Conservation (phyloP, 1,140 invertebrate genomes). For the Apolygus lucorum region DNA sequence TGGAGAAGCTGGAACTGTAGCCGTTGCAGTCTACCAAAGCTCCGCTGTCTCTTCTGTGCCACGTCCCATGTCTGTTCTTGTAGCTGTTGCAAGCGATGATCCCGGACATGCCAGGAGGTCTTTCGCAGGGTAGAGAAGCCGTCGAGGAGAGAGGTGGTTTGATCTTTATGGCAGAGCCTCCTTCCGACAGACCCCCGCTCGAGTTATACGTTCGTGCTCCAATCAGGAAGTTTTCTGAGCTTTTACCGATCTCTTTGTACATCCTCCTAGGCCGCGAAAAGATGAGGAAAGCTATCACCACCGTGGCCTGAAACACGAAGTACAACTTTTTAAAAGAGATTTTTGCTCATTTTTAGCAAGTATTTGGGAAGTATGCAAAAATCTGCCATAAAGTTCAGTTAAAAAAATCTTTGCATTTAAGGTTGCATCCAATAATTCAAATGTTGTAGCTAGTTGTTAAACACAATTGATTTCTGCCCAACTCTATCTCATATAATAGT, state of each 20-base stretch:
- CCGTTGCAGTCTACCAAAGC: slow-evolving; percentile 31
- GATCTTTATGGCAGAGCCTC: not conserved
- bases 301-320: slow-evolving; percentile 39
- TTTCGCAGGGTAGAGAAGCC: slow-evolving; percentile 31
- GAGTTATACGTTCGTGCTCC: slow-evolving; percentile 33
- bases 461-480: too few species aligned
- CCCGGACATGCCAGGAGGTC: slow-evolving; percentile 58
- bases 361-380: not conserved
- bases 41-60: slow-evolving; percentile 40
- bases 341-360: slow-evolving; percentile 1
- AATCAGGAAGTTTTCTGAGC: slow-evolving; percentile 36
- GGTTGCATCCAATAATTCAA: too few species aligned
- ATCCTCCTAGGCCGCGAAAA: slow-evolving; percentile 38
- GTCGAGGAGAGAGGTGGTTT: slow-evolving; percentile 2
- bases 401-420: too few species aligned
- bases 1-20: slow-evolving; percentile 48
- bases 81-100: slow-evolving; percentile 65
- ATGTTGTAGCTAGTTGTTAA: too few species aligned
- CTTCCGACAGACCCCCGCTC: slow-evolving; percentile 30
- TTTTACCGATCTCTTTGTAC: slow-evolving; percentile 39
- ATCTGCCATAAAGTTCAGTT: too few species aligned
- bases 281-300: slow-evolving; percentile 40
- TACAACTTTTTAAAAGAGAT: too few species aligned
- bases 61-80: slow-evolving; percentile 57
- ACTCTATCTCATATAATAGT: too few species aligned